These are phyloP conservation scores for Jacana jacana DNA, from an alignment of 2,113 vertebrate genomes.

Conservation along the genomic window DNA sequence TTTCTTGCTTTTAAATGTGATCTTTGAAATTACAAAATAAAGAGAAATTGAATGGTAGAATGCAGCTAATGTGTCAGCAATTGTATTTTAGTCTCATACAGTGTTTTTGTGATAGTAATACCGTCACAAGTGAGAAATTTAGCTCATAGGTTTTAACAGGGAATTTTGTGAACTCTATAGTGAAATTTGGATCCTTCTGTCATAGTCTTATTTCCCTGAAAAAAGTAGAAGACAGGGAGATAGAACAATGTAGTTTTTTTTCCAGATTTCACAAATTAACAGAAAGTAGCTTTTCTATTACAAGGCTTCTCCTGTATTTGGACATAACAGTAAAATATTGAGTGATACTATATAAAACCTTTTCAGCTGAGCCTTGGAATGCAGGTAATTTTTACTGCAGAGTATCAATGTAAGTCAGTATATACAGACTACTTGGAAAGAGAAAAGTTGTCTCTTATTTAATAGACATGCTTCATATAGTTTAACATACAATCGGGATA, in stretches of 20 bases:
- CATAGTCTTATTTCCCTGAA: background rate
- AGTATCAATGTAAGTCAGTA: background rate
- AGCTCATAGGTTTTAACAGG: accelerated
- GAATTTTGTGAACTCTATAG: background rate
- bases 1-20: background rate
- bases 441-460: background rate
- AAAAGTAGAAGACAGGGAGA: background rate
- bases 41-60: background rate
- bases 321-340: background rate
- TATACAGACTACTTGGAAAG: background rate
- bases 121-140: background rate
- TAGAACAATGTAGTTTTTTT: background rate
- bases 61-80: background rate
- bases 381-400: background rate
- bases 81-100: background rate
- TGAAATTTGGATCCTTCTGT: background rate
- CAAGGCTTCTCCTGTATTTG: background rate
- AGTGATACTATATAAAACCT: background rate
- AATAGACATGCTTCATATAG: background rate
- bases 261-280: background rate
- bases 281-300: background rate
- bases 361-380: background rate
- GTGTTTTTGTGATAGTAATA: background rate
- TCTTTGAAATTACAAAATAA: background rate
- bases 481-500: background rate